These are phyloP conservation scores for Lates calcarifer DNA, from an alignment of 2,113 vertebrate species.

Conservation along the genomic window DNA sequence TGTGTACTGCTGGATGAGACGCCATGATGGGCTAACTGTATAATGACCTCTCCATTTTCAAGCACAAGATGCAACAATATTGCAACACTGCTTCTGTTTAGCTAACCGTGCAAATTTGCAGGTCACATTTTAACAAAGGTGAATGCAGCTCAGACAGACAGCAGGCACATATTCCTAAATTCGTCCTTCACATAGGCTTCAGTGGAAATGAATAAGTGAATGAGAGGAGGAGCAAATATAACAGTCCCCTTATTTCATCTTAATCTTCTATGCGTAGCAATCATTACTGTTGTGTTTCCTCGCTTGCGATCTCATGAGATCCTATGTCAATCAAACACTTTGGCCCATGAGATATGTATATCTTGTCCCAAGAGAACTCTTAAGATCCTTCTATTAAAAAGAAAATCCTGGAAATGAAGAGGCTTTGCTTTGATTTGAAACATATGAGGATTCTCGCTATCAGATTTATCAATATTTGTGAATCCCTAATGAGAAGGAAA, in stretches of 20 bases:
- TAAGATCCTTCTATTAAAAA: slow-evolving; percentile 3
- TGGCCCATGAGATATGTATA: background rate
- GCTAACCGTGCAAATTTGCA: too few relatives aligned
- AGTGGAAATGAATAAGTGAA: background rate
- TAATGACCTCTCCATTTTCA: too few relatives aligned
- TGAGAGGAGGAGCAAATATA: background rate
- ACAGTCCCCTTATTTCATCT: background rate
- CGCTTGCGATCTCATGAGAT: background rate
- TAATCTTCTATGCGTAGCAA: background rate
- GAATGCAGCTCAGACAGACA: too few relatives aligned
- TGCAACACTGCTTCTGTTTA: too few relatives aligned
- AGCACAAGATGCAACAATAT: too few relatives aligned
- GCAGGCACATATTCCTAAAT: too few relatives aligned
- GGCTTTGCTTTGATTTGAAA: slow-evolving; percentile 42
- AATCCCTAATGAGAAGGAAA: slow-evolving; percentile 38
- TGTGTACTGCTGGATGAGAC: background rate
- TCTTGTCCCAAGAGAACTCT: background rate
- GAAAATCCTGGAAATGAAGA: slow-evolving; percentile 17
- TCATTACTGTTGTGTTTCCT: slow-evolving; percentile 7
- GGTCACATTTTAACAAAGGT: too few relatives aligned
- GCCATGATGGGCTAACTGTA: too few relatives aligned
- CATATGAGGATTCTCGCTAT: slow-evolving; percentile 6
- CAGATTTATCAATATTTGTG: slow-evolving; percentile 53
- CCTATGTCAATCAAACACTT: background rate
- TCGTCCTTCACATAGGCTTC: background rate